Base-by-base conservation (phyloP, 2,797 vertebrate genomes). In the Discoglossus pictus region DNA sequence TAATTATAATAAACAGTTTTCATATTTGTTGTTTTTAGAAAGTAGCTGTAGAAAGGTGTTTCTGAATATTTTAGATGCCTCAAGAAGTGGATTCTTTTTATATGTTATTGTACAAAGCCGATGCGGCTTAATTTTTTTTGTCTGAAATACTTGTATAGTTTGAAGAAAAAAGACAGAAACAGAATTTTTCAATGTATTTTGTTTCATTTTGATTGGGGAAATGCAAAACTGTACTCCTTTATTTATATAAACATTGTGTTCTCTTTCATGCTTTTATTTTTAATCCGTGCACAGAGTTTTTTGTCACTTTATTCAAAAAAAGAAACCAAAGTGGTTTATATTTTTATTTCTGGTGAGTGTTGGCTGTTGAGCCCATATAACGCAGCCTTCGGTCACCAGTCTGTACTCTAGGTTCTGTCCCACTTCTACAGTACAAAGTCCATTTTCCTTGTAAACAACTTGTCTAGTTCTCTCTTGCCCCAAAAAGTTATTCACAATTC, bases 61-160 rank as follows among this genome's bases (percentile, higher is more conserved):
- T 85, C 82, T 82, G 79, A 86, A 85, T 87, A 78, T 78, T 88
- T 85, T 80, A 80, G 74, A 78, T 75, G 61, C 82, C 85, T 87
- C 86, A 86, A 84, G 78, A 87, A 84, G 91, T 89, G 88, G 91
- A 92, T 87, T 78, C 81, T 93, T 95, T 94, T 94, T n/a, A 76
- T 89, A 89, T 88, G 85, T 87, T 89, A 79, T 80, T 90, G 87
- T 90, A 88, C 76, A 85, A 88, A 84, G 83, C 84, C 82, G 82
- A 82, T 79, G 76, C 80, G 88, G 85, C 24, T 83, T 74, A 78
- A 80, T 80, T 89, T 92, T 93, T 92, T 94, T 86, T 73, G 84
- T 82, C 83, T 83, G 73, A 78, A 83, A 84, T 75, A 84, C 88
- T 89, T 92, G 86, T 89, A 90, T 87, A 86, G 87, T 87, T 88